phyloP scores from a whole-genome alignment of 2,113 vertebrate genomes.

The Seriola rivoliana region DNA sequence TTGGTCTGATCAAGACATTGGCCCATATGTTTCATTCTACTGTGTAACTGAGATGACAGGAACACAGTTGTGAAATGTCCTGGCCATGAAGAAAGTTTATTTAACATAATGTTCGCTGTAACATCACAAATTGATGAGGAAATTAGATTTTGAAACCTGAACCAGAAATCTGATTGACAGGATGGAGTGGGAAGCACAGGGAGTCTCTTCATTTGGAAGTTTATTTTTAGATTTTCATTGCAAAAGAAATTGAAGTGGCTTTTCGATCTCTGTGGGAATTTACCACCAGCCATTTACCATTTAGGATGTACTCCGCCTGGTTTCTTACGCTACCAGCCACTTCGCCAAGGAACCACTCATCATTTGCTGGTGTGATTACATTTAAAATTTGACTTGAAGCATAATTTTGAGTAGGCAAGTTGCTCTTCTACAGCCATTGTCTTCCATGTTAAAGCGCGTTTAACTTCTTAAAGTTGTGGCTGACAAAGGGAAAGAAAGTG shows the following conservation, averaged over 20 bases:
- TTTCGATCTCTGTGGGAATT: not conserved
- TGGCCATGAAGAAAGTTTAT: conserved; percentile 7
- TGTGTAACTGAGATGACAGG: conserved; percentile 8
- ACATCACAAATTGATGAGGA: conserved; percentile 7
- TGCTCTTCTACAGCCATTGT: not conserved
- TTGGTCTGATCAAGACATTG: not conserved
- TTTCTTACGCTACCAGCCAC: not conserved
- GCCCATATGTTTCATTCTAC: not conserved
- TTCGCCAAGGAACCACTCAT: not conserved
- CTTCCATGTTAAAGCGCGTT: not conserved
- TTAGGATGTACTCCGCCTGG: not conserved
- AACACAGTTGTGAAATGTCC: conserved; percentile 36
- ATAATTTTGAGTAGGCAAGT: not conserved
- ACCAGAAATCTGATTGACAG: not conserved
- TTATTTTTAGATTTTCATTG: not conserved
- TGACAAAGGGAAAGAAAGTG: conserved; percentile 18
- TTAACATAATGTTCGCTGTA: not conserved
- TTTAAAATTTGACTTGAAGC: not conserved
- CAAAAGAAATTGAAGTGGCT: not conserved
- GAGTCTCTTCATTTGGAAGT: conserved; percentile 1
- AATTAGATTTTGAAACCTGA: conserved; percentile 31
- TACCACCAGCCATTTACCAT: not conserved
- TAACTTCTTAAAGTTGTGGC: not conserved
- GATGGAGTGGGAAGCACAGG: not conserved
- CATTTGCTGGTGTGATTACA: not conserved